Conservation (phyloP, 2,888 invertebrate species). For the Anaspis maculata region DNA sequence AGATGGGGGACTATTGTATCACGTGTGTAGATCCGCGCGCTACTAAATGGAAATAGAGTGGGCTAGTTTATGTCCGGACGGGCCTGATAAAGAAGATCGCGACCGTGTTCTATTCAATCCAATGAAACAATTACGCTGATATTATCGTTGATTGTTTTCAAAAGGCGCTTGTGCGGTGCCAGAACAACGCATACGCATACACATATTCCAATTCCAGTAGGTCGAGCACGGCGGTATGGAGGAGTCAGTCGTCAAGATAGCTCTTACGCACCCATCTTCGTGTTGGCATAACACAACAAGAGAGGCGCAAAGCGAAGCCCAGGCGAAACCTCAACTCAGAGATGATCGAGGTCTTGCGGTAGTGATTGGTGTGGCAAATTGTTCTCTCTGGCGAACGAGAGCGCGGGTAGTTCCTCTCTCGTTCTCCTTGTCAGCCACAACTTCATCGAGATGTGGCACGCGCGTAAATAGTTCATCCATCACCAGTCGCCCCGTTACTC, state of each 20-base stretch:
- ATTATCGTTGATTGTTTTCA: slow-evolving; percentile 35
- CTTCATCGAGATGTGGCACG: slow-evolving; percentile 7
- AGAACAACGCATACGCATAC: background rate
- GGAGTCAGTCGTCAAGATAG: too few relatives aligned
- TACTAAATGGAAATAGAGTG: slow-evolving; percentile 35
- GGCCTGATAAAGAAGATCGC: slow-evolving; percentile 28
- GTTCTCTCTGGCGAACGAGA: slow-evolving; percentile 10
- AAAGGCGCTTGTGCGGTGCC: slow-evolving; percentile 27
- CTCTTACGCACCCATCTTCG: too few relatives aligned
- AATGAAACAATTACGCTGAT: slow-evolving; percentile 38
- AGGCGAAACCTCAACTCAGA: too few relatives aligned
- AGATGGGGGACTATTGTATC: slow-evolving; percentile 38
- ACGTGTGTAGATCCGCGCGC: slow-evolving; percentile 34
- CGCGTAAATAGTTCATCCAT: slow-evolving; percentile 13
- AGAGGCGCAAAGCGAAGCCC: too few relatives aligned
- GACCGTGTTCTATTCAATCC: slow-evolving; percentile 32
- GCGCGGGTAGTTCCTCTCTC: slow-evolving; percentile 6
- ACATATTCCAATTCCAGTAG: background rate
- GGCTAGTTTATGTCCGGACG: slow-evolving; percentile 29
- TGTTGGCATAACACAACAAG: too few relatives aligned
- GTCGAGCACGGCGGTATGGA: too few relatives aligned
- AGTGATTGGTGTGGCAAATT: slow-evolving; percentile 14
- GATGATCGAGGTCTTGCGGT: too few relatives aligned
- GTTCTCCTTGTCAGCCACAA: too few relatives aligned
- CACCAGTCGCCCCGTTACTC: slow-evolving; percentile 14